Percentiles rank a stretch among this genome's conserved stretches.
These are phyloP conservation scores for Pilophorus perplexus DNA, from an alignment of 2,888 invertebrate genomes.

Conservation along the genomic window DNA sequence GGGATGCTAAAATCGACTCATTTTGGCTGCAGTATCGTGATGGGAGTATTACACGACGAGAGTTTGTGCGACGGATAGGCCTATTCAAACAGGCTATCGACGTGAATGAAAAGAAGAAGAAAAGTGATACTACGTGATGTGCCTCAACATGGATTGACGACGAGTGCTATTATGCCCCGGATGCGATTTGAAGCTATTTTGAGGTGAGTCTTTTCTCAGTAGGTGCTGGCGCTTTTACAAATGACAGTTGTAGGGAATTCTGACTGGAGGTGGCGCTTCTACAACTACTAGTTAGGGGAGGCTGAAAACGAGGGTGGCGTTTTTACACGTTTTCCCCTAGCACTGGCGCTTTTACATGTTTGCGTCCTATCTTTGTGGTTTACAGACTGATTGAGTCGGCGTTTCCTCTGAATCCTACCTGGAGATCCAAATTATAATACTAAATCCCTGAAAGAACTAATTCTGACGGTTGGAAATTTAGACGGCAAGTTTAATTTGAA, in stretches of 20 bases:
- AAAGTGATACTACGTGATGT: not conserved
- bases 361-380: too few species aligned
- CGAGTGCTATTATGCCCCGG: not conserved
- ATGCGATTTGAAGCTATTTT: not conserved
- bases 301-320: not conserved
- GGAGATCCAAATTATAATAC: too few species aligned
- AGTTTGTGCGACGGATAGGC: not conserved
- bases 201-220: not conserved
- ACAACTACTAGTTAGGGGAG: not conserved
- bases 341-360: too few species aligned
- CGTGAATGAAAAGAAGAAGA: not conserved
- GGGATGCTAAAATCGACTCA: not conserved
- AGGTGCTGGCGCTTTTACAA: not conserved
- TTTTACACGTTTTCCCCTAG: too few species aligned
- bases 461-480: too few species aligned
- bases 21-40: not conserved
- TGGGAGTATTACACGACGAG: not conserved
- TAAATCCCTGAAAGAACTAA: too few species aligned
- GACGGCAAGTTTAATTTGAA: too few species aligned
- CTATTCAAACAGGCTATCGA: too few species aligned
- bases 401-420: too few species aligned
- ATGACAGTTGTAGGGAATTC: not conserved
- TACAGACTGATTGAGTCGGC: too few species aligned
- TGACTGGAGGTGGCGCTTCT: not conserved
- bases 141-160: not conserved